Evolutionary conservation across 2,113 vertebrate species (phyloP).

Genomic region (Megalops atlanticus): DNA sequence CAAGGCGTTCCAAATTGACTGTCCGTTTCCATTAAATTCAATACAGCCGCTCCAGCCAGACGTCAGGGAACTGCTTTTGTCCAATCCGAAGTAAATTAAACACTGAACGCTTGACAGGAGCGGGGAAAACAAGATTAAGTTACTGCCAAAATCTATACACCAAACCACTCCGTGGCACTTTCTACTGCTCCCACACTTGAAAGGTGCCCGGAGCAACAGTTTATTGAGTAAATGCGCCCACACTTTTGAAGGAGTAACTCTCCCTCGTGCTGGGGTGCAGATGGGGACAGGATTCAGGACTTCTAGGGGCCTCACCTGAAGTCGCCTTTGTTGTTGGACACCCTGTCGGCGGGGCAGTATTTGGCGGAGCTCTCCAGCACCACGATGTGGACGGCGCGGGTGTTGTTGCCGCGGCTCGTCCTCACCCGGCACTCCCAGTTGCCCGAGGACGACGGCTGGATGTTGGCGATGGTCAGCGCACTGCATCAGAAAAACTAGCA

Average conservation of each 20-base stretch:
- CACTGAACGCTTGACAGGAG: neutral
- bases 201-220: neutral
- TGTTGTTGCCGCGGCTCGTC: constrained; percentile 92
- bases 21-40: neutral
- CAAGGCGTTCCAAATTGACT: neutral
- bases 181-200: neutral
- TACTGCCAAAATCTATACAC: neutral
- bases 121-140: neutral
- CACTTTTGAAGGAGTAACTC: neutral
- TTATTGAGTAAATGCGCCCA: too few relatives aligned
- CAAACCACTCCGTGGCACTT: neutral
- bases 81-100: too few relatives aligned
- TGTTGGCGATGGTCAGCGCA: constrained; percentile 92
- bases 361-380: constrained; percentile 91
- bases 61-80: too few relatives aligned
- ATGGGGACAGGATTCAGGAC: neutral
- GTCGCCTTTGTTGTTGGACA: constrained; percentile 94
- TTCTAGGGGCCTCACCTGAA: constrained; percentile 81
- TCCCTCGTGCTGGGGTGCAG: neutral
- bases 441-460: constrained; percentile 92
- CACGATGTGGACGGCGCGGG: constrained; percentile 88
- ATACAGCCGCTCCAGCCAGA: too few relatives aligned
- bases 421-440: constrained; percentile 94
- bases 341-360: constrained; percentile 85
- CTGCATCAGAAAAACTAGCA: constrained; percentile 60